Evolutionary conservation across 2,888 invertebrate genomes (phyloP).

Genomic region (Epinotia nisella): DNA sequence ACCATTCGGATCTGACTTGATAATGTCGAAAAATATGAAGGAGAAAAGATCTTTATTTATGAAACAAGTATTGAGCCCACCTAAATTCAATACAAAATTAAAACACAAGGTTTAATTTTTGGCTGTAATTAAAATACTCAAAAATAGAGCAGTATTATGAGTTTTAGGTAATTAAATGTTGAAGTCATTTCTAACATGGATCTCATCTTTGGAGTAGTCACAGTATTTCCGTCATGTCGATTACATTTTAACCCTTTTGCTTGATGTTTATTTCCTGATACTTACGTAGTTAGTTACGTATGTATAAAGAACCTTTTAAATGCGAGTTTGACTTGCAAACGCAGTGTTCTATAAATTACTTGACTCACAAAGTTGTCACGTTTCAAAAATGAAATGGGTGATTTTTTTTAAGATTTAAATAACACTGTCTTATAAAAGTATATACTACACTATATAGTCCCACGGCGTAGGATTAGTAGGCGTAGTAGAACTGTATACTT

Average conservation of each 20-base stretch:
- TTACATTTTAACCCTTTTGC: constrained; percentile 4
- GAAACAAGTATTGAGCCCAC: constrained; percentile 85
- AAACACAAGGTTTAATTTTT: constrained; percentile 67
- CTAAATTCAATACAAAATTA: constrained; percentile 81
- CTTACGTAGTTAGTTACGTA: background rate
- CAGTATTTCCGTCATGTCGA: constrained; percentile 50
- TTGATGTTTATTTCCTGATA: background rate
- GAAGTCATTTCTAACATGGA: constrained; percentile 65
- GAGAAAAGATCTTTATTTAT: constrained; percentile 83
- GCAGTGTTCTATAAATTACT: background rate
- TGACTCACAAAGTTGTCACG: too few species aligned
- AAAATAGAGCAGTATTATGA: constrained; percentile 45
- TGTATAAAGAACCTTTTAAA: background rate
- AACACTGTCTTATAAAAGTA: background rate
- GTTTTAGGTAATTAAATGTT: constrained; percentile 8
- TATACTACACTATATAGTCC: background rate
- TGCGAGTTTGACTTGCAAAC: background rate
- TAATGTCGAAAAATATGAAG: constrained; percentile 70
- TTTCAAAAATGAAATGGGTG: background rate
- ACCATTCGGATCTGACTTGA: constrained; percentile 47
- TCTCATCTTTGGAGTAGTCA: constrained; percentile 69
- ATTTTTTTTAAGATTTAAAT: background rate
- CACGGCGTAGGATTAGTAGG: background rate
- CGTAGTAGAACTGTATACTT: background rate
- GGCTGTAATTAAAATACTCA: constrained; percentile 12